These are phyloP conservation scores for Vulpes lagopus DNA, from an alignment of 2,113 vertebrate species.

Conservation along the genomic window DNA sequence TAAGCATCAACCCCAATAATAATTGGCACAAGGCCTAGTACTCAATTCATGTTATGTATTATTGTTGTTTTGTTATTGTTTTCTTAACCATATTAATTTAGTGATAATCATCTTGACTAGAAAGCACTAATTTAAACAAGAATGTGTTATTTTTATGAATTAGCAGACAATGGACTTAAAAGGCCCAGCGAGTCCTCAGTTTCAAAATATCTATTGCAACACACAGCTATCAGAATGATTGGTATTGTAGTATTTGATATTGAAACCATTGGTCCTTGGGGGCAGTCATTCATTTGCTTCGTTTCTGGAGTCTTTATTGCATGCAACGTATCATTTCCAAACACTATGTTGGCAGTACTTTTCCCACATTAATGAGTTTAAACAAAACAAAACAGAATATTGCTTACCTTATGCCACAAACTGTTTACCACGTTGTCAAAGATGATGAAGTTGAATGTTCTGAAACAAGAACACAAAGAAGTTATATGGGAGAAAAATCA, in stretches of 20 bases:
- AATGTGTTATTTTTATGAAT: neutral
- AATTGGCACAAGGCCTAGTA: neutral
- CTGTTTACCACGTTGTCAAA: neutral
- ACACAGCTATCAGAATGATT: neutral
- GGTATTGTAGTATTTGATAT: neutral
- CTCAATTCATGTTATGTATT: neutral
- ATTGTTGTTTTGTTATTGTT: neutral
- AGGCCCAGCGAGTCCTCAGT: neutral
- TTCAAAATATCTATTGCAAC: neutral
- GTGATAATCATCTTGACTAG: constrained; percentile 6
- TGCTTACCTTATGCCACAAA: neutral
- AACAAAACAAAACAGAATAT: neutral
- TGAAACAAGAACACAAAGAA: neutral
- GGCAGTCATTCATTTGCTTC: neutral
- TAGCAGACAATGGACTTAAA: neutral
- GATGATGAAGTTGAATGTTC: neutral
- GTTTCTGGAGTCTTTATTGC: neutral
- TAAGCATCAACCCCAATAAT: neutral
- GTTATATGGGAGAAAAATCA: neutral
- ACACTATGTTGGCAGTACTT: neutral
- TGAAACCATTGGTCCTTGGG: neutral
- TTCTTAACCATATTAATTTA: neutral
- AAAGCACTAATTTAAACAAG: constrained; percentile 9
- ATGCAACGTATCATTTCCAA: neutral
- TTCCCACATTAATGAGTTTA: neutral